These are phyloP conservation scores for Trachythela sp. DNA, from an alignment of 64 coral and sea anemone species.

Conservation along the genomic window DNA sequence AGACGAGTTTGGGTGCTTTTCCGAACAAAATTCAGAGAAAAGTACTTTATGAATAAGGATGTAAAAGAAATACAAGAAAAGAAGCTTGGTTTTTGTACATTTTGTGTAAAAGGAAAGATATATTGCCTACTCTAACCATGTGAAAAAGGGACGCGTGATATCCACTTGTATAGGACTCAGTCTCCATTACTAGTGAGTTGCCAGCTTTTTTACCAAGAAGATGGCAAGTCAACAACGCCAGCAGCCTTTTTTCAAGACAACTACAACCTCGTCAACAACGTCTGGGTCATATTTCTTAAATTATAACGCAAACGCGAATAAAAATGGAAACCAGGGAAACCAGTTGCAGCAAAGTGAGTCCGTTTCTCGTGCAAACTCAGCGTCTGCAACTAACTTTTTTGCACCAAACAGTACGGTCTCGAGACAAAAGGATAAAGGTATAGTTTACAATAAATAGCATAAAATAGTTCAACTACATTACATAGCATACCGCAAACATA, in stretches of 20 bases:
- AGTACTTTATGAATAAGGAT: background rate
- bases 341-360: conserved; percentile 40
- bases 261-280: conserved; percentile 43
- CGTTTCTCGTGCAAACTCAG: conserved; percentile 31
- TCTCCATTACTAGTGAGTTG: background rate
- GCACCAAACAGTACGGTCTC: conserved; percentile 7
- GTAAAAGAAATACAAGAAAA: background rate
- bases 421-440: conserved; percentile 20
- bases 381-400: conserved; percentile 23
- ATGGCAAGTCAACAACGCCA: conserved; percentile 55
- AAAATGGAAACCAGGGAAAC: conserved; percentile 26
- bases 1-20: background rate
- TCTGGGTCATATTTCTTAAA: conserved; percentile 65
- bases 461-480: background rate
- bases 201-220: background rate
- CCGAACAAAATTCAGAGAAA: background rate
- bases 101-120: background rate
- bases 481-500: background rate
- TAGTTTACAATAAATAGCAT: background rate
- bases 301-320: conserved; percentile 36
- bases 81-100: background rate
- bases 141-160: no score
- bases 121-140: background rate
- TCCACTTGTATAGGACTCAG: no score
- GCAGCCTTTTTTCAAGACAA: conserved; percentile 94